A percentile compares a stretch with the other conserved stretches of the same genome.
These are phyloP conservation scores for Mionectes macconnelli DNA, from an alignment of 2,113 vertebrate genomes.

Conservation along the genomic window DNA sequence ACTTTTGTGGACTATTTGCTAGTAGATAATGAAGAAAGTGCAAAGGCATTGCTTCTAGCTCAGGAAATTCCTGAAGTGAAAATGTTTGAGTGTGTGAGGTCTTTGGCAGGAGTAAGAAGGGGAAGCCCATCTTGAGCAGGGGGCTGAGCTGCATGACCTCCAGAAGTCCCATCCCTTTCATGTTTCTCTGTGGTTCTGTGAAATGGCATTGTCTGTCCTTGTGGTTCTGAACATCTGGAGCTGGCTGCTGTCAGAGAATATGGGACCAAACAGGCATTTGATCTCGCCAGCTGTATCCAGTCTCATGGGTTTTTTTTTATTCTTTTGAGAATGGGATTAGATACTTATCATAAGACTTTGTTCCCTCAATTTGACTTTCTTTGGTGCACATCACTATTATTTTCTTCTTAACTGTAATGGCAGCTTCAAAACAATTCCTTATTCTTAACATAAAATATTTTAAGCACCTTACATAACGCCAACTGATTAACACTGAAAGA, in stretches of 20 bases:
- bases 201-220: background rate
- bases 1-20: background rate
- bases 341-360: background rate
- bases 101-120: background rate
- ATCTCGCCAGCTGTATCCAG: background rate
- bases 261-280: background rate
- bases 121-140: background rate
- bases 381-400: background rate
- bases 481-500: background rate
- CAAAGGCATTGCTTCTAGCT: background rate
- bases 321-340: background rate
- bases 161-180: background rate
- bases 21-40: background rate
- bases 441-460: background rate
- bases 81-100: background rate
- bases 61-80: background rate
- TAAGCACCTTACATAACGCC: background rate
- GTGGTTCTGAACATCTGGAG: constrained; percentile 2
- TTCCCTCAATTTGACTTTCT: background rate
- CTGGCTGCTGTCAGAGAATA: background rate
- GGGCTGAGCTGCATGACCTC: background rate
- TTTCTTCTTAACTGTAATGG: background rate
- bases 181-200: background rate
- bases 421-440: background rate
- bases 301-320: background rate